Conservation (phyloP, 2,797 vertebrate genomes). For the Tangara arthus region DNA sequence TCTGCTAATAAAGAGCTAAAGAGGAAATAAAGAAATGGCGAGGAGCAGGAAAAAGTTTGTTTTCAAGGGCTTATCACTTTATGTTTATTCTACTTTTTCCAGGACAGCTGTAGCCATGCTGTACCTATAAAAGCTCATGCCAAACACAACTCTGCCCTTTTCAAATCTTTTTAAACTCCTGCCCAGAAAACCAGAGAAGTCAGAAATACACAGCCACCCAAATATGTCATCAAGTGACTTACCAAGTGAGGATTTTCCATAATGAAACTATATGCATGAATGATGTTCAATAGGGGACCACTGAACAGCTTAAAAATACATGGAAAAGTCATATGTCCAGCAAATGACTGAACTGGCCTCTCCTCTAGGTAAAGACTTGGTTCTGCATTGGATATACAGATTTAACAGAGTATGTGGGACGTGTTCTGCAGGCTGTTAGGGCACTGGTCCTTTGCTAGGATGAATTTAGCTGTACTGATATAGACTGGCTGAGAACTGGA, state of each 20-base stretch:
- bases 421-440: neutral
- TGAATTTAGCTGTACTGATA: neutral
- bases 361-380: neutral
- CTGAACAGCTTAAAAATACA: neutral
- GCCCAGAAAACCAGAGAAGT: neutral
- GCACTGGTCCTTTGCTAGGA: neutral
- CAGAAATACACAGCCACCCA: neutral
- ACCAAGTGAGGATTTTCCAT: neutral
- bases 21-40: neutral
- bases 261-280: neutral
- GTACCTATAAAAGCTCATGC: neutral
- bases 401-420: neutral
- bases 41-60: neutral
- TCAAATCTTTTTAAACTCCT: neutral
- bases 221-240: neutral
- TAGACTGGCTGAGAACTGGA: neutral
- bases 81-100: neutral
- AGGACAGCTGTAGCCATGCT: neutral
- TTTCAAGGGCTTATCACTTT: neutral
- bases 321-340: neutral
- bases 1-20: neutral
- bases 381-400: neutral
- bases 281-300: neutral
- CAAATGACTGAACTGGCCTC: neutral
- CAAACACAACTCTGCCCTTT: neutral